Evolutionary conservation across 1,140 invertebrate genomes (phyloP), one percentile per base, ranked within the genome.

Genomic region (Zaprionus africanus): DNA sequence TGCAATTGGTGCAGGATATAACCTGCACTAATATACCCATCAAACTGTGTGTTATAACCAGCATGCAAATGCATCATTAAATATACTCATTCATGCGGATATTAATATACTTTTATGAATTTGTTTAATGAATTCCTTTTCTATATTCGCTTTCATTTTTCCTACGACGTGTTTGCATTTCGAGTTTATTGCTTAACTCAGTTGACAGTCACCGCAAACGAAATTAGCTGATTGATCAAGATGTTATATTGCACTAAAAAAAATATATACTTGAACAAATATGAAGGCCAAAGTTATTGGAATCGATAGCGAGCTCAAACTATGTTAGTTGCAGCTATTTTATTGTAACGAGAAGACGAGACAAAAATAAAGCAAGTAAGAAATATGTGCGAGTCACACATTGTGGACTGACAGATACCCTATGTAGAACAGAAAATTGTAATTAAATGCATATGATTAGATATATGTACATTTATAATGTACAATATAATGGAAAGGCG

Each of bases 161-260:
- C 9, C 31, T 9, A 11, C 31, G 4, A 11, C 31, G 9, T 9
- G 41, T 17, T 17, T 43, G 15, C 41, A 6, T 43, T 43, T n/a
- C n/a, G 6, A 17, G 7, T n/a, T 43, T 17, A 17, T n/a, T n/a
- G 4, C 15, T 2, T 43, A 6, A 43, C 15, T n/a, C 38, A 41
- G 15, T 41, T 41, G 38, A 41, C 38, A 41, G 22, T 11, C 5
- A 19, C 7, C 17, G 22, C 17, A 24, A 51, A 24, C 46, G 7
- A 24, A 51, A 51, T 51, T 19, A 12, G 12, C 19, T 51, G 46
- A 51, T 51, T 51, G 46, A 51, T 51, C 46, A 51, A 51, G 46
- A 24, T 9, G 1, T 13, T 22, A 51, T 51, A 51, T 24, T 51
- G 19, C 22, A 7, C 11, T 11, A 13, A 22, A 22, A 22, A 22